phyloP scores from a whole-genome alignment of 2,888 invertebrate genomes.

The Augiades crinisus region DNA sequence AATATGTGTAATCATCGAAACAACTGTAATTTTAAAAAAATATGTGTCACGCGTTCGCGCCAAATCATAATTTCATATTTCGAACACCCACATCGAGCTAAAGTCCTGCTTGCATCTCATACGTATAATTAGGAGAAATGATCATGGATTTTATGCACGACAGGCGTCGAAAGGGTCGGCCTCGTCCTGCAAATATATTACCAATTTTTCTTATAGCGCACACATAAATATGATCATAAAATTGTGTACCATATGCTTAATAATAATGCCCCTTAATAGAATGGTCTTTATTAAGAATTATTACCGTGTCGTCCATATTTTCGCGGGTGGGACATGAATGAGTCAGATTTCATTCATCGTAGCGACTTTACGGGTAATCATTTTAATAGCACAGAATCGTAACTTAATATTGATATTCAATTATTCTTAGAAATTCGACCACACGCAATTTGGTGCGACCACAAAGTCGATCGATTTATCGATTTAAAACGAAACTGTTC shows the following conservation, averaged over 20 bases:
- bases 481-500: slow-evolving; percentile 78
- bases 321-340: slow-evolving; percentile 54
- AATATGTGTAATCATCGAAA: slow-evolving; percentile 51
- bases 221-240: slow-evolving; percentile 68
- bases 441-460: slow-evolving; percentile 65
- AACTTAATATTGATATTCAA: slow-evolving; percentile 73
- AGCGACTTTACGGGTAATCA: slow-evolving; percentile 52
- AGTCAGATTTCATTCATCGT: slow-evolving; percentile 59
- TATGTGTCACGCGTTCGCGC: slow-evolving; percentile 70
- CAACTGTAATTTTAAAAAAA: slow-evolving; percentile 53
- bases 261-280: slow-evolving; percentile 53
- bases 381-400: slow-evolving; percentile 65
- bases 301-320: slow-evolving; percentile 51
- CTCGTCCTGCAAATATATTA: slow-evolving; percentile 68
- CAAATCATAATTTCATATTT: slow-evolving; percentile 73
- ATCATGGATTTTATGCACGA: slow-evolving; percentile 71
- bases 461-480: slow-evolving; percentile 77
- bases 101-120: slow-evolving; percentile 58
- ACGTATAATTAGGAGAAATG: slow-evolving; percentile 77
- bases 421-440: slow-evolving; percentile 76
- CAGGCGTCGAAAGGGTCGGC: slow-evolving; percentile 76
- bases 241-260: slow-evolving; percentile 55
- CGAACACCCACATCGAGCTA: slow-evolving; percentile 76
- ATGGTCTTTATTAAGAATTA: slow-evolving; percentile 66
- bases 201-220: slow-evolving; percentile 63